Evolutionary conservation across 2,113 vertebrate species (phyloP).

Genomic region (Macrotus californicus): DNA sequence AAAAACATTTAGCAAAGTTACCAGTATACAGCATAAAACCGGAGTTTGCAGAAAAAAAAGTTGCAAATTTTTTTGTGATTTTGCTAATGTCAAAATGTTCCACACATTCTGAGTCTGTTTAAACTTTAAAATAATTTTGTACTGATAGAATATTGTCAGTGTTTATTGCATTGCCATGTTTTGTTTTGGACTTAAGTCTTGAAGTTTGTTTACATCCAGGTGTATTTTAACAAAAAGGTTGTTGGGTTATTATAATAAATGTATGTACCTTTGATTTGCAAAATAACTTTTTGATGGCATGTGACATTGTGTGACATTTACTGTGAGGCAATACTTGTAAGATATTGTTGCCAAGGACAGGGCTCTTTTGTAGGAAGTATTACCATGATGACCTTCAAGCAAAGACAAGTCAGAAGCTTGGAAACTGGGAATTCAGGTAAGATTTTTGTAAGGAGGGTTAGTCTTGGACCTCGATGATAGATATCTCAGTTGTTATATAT

Average conservation of each 20-base stretch:
- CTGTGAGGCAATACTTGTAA: background rate
- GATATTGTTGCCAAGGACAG: background rate
- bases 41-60: background rate
- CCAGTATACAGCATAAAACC: background rate
- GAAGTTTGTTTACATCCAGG: background rate
- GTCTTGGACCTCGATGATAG: background rate
- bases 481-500: background rate
- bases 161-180: background rate
- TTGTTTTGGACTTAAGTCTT: background rate
- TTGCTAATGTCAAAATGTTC: background rate
- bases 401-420: background rate
- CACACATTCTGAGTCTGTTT: background rate
- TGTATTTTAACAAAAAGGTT: background rate
- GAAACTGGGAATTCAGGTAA: background rate
- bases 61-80: background rate
- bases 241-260: background rate
- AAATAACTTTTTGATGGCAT: background rate
- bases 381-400: background rate
- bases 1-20: background rate
- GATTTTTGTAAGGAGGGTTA: background rate
- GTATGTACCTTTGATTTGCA: background rate
- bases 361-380: background rate
- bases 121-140: background rate
- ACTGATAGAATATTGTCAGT: background rate
- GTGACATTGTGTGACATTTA: background rate